Evolutionary conservation across 1,140 invertebrate species (phyloP).

Genomic region (Sarcophaga peregrina): DNA sequence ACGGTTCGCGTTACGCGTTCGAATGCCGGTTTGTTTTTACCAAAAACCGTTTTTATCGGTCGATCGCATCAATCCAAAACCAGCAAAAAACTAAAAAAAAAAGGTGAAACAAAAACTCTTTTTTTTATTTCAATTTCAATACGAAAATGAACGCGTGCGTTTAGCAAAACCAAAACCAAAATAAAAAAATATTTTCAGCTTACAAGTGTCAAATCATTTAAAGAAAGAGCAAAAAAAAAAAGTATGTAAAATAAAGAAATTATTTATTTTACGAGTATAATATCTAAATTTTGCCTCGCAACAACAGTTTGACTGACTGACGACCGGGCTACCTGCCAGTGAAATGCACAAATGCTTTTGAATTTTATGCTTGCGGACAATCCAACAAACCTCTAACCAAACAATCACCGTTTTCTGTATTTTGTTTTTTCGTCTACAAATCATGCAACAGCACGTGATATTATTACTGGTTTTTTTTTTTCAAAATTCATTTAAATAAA

Average conservation of each 20-base stretch:
- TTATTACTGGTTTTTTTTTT: slow-evolving; percentile 21
- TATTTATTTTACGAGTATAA: neutral
- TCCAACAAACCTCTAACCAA: neutral
- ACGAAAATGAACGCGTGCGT: slow-evolving; percentile 2
- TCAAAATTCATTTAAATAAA: no score
- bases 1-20: neutral
- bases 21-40: neutral
- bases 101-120: no score
- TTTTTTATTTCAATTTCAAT: no score
- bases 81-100: neutral
- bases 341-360: neutral
- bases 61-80: slow-evolving; percentile 1
- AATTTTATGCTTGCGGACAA: slow-evolving; percentile 14
- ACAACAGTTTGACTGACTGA: neutral
- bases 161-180: neutral
- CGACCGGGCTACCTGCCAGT: neutral
- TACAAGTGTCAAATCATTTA: slow-evolving; percentile 37
- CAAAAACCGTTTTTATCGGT: slow-evolving; percentile 13
- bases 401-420: neutral
- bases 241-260: neutral
- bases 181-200: neutral
- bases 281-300: neutral
- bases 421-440: neutral
- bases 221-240: no score
- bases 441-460: slow-evolving; percentile 35